These are phyloP conservation scores for Cordilura impudica DNA, from an alignment of 2,888 invertebrate species.

Conservation along the genomic window DNA sequence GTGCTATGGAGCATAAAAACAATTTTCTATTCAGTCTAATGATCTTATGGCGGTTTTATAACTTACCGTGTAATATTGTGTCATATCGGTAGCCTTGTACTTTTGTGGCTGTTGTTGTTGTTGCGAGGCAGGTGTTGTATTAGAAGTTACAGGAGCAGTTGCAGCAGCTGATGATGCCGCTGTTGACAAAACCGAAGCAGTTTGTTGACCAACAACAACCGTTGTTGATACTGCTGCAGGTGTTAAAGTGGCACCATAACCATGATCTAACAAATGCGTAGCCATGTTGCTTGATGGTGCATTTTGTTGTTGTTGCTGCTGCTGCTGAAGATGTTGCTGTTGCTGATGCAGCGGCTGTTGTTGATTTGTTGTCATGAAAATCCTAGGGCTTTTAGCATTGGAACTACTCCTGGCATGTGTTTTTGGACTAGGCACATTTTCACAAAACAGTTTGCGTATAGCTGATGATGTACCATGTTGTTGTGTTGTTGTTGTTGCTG, in stretches of 20 bases:
- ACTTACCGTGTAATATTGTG: constrained; percentile 77
- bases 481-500: constrained; percentile 44
- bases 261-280: constrained; percentile 88
- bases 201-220: constrained; percentile 72
- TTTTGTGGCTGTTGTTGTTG: constrained; percentile 65
- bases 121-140: constrained; percentile 61
- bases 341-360: constrained; percentile 34
- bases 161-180: constrained; percentile 56
- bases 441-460: constrained; percentile 71
- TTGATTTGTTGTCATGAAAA: constrained; percentile 55
- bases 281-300: constrained; percentile 62
- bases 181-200: constrained; percentile 43
- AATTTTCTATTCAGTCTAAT: neutral
- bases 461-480: constrained; percentile 65
- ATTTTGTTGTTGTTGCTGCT: constrained; percentile 23
- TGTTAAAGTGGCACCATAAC: constrained; percentile 88
- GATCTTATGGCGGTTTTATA: neutral
- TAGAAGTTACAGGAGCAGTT: constrained; percentile 54
- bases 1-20: too few relatives aligned
- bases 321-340: constrained; percentile 32
- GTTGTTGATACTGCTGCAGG: constrained; percentile 78
- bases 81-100: constrained; percentile 76
- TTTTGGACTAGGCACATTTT: constrained; percentile 55
- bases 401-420: constrained; percentile 27
- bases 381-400: constrained; percentile 45